Evolutionary conservation across 2,888 invertebrate species (phyloP).

Genomic region (Labia minor): DNA sequence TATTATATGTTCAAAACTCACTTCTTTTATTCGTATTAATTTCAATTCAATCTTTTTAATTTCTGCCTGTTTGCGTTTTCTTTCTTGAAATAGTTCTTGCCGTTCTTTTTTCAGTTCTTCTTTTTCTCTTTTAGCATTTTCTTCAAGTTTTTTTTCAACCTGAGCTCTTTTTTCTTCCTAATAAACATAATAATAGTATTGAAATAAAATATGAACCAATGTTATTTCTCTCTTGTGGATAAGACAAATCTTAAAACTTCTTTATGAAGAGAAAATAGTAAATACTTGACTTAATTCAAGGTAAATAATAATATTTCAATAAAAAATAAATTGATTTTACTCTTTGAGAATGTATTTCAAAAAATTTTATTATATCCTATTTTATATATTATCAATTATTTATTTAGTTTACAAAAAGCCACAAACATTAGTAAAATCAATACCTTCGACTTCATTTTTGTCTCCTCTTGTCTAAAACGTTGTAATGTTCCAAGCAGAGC

Average conservation of each 20-base stretch:
- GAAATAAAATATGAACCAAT: slow-evolving; percentile 21
- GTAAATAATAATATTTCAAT: too few species aligned
- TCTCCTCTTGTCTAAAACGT: slow-evolving; percentile 91
- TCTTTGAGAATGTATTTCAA: too few species aligned
- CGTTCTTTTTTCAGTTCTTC: slow-evolving; percentile 74
- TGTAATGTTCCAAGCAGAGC: slow-evolving; percentile 88
- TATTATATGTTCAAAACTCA: slow-evolving; percentile 33
- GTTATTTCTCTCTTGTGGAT: too few species aligned
- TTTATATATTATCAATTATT: too few species aligned
- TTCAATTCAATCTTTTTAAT: slow-evolving; percentile 83
- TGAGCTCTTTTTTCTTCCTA: slow-evolving; percentile 73
- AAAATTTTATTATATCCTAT: too few species aligned
- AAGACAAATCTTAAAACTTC: background rate
- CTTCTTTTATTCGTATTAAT: slow-evolving; percentile 76
- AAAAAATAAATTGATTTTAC: too few species aligned
- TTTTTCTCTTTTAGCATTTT: slow-evolving; percentile 75
- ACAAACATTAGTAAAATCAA: too few species aligned
- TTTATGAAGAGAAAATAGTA: too few species aligned
- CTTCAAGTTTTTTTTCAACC: slow-evolving; percentile 88
- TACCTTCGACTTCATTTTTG: slow-evolving; percentile 72
- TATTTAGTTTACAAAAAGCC: too few species aligned
- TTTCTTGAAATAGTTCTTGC: slow-evolving; percentile 70
- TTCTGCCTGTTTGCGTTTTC: slow-evolving; percentile 78
- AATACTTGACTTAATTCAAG: too few species aligned
- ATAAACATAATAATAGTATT: slow-evolving; percentile 25